Evolutionary conservation across 2,797 vertebrate species (phyloP).

Genomic region (Thripadectes ignobilis): DNA sequence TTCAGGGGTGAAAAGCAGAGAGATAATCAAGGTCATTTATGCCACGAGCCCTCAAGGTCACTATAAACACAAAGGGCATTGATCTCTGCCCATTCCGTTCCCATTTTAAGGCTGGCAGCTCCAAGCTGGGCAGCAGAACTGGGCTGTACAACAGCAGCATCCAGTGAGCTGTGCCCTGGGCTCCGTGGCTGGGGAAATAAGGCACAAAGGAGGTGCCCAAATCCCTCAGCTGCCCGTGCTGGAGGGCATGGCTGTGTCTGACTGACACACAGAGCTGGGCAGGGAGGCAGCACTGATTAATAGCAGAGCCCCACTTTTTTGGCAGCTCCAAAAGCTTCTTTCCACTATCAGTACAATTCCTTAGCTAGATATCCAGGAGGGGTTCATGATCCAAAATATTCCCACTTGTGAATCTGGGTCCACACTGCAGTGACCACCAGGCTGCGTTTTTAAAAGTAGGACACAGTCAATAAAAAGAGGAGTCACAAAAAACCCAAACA

Average conservation of each 20-base stretch:
- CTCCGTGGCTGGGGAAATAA: neutral
- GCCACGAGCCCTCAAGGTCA: neutral
- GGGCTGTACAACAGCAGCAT: neutral
- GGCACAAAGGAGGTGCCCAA: neutral
- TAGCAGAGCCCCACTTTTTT: neutral
- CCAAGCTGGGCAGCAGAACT: neutral
- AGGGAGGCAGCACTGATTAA: neutral
- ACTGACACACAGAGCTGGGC: neutral
- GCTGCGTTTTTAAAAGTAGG: neutral
- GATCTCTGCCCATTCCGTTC: neutral
- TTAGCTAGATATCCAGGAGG: neutral
- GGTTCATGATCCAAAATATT: neutral
- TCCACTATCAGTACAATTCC: neutral
- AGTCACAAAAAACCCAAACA: neutral
- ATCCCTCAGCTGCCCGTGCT: neutral
- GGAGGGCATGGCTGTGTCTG: neutral
- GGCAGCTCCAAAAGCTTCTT: neutral
- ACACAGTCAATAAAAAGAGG: neutral
- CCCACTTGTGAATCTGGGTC: neutral
- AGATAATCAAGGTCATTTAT: slow-evolving; percentile 12
- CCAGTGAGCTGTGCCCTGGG: neutral
- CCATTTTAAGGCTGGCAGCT: neutral
- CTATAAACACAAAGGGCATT: neutral
- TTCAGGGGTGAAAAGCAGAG: neutral
- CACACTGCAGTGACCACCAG: neutral